Base-by-base conservation (phyloP, 2,113 vertebrate species). In the Oxyruncus cristatus region DNA sequence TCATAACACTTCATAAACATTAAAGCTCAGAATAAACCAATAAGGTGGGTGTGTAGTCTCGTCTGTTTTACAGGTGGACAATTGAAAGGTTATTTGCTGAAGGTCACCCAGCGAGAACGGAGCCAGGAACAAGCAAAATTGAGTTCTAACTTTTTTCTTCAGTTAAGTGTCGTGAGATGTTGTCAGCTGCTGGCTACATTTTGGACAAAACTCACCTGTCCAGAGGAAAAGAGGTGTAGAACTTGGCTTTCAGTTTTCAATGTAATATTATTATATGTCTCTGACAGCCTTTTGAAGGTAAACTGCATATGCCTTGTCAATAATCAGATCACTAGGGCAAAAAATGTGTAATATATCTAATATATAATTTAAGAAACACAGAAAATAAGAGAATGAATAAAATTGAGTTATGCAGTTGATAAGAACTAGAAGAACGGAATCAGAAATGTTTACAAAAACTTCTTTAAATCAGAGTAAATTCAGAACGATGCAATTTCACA, bases 41-140 rank as follows among this genome's bases (percentile, higher is more conserved):
- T 71, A 47, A 77, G 63, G 65, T 86, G 52, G 52, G 28, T 77
- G 52, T 86, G 68, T 65, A 92, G 76, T 83, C 68, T 80, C 88
- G 72, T 63, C 72, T 63, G n/a, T 49, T 95, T 84, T 91, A 88
- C 79, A 93, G 86, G 88, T 93, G 93, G 93, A 88, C 93, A 89
- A 39, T 4, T 59, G 83, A 91, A 87, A 96, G 81, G 81, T 92
- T 94, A 59, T 82, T 95, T 93, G 85, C 68, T 70, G 85, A 93
- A 92, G 92, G 93, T 97, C 79, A 73, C 58, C 33, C 50, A 88
- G 82, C 35, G 47, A 72, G 89, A 89, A 47, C 56, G 72, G 72
- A 84, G 79, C 61, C 72, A 88, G 47, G 44, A 96, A 49, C 39
- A 84, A 81, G 56, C 21, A 41, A 88, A 84, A 86, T 56, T 9